Percentiles rank a stretch among this genome's conserved stretches.
Conservation (phyloP, 2,888 invertebrate species). For the Amorpha juglandis region DNA sequence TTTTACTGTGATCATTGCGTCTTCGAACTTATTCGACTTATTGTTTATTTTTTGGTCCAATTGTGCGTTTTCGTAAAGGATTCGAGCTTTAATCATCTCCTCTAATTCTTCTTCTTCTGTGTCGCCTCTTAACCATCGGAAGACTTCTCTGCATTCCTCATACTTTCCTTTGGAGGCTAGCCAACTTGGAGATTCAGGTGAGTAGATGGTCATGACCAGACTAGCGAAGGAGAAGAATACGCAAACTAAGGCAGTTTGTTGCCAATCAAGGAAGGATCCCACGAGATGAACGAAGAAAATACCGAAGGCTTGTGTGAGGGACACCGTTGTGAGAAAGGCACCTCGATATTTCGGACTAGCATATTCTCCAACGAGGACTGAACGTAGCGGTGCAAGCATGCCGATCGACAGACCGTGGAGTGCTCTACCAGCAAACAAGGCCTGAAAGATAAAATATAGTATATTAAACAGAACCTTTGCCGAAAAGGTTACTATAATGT, state of each 20-base stretch:
- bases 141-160: slow-evolving; percentile 79
- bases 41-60: slow-evolving; percentile 38
- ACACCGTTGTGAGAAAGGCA: slow-evolving; percentile 82
- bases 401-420: slow-evolving; percentile 78
- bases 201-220: slow-evolving; percentile 61
- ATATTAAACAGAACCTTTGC: no score
- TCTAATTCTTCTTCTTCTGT: slow-evolving; percentile 66
- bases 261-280: slow-evolving; percentile 84
- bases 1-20: slow-evolving; percentile 46
- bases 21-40: slow-evolving; percentile 38
- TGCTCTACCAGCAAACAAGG: slow-evolving; percentile 55
- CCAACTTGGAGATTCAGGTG: slow-evolving; percentile 87
- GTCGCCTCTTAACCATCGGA: slow-evolving; percentile 82
- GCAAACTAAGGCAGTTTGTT: slow-evolving; percentile 76
- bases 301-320: slow-evolving; percentile 83
- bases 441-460: slow-evolving; percentile 46
- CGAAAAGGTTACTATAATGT: no score
- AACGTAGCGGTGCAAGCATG: slow-evolving; percentile 71
- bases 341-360: slow-evolving; percentile 84
- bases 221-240: slow-evolving; percentile 71
- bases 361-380: slow-evolving; percentile 81
- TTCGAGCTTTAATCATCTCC: slow-evolving; percentile 58
- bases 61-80: slow-evolving; percentile 50
- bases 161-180: slow-evolving; percentile 77
- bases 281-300: slow-evolving; percentile 85